Evolutionary conservation across 2,888 invertebrate genomes (phyloP), one percentile per base, ranked within the genome.

Genomic region (Yponomeuta plumbellus): DNA sequence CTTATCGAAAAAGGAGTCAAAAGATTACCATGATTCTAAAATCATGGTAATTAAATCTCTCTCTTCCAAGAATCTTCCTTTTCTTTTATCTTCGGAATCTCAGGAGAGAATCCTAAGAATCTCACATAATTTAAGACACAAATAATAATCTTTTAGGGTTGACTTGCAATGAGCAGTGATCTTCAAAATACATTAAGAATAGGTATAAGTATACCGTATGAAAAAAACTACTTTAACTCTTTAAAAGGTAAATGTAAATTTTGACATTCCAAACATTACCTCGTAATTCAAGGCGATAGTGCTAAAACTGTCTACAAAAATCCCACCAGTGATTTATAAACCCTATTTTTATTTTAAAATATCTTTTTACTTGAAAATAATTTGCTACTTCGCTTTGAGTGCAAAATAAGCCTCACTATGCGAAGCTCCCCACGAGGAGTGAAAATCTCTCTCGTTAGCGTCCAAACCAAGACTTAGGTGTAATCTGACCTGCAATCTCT

Each of bases 401-500:
- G 20, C 34, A 62, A 34, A 39, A 17, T 34, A 62, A 62, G 62
- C 62, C 39, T 11, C 20, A 17, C 17, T n/a, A 17, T 62, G 17
- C 62, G 62, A 23, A 21, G 11, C 62, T 62, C 11, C 39, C 26
- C 23, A 4, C 11, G 11, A 13, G 39, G 39, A 62, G 26, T 62
- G 26, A 6, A 62, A 34, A 62, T 3, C 22, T 22, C 59, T 13
- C 59, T 59, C 23, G 59, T 59, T 59, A 59, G 5, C 23, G 22
- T 21, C 11, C 23, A 59, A 59, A 59, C 59, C 22, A 59, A 23
- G 59, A 59, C 59, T 59, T 59, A 59, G n/a, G n/a, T n/a, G n/a
- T 21, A 10, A 13, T 59, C n/a, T 59, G 59, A 59, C 59, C 59
- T 13, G 23, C 59, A 59, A 59, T 23, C 21, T 59, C 1, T 59